phyloP scores from a whole-genome alignment of 53 echinoderm and acorn worm species.

The Hippasteria phrygiana region DNA sequence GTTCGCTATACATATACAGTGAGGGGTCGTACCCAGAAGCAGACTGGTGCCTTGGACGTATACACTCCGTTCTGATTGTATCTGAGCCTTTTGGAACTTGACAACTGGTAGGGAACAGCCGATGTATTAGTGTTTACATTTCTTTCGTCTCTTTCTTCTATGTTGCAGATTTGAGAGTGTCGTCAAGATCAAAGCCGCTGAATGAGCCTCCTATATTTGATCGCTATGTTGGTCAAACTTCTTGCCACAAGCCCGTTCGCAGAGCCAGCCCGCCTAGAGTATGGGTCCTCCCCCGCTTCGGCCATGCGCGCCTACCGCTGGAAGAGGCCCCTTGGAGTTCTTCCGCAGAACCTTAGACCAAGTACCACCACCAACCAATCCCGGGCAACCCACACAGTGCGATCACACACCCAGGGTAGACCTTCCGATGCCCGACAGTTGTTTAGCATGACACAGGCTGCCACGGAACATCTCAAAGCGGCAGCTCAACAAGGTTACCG shows the following conservation, averaged over 20 bases:
- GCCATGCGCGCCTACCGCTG: conserved; percentile 41
- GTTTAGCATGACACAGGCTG: conserved; percentile 36
- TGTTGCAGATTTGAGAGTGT: neutral
- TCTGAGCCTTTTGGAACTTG: neutral
- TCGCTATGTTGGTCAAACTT: conserved; percentile 30
- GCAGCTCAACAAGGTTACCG: conserved; percentile 28
- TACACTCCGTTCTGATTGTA: too few relatives aligned
- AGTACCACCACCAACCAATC: neutral
- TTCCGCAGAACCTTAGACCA: conserved; percentile 28
- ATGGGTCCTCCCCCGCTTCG: conserved; percentile 13
- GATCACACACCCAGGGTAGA: neutral
- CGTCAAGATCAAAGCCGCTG: neutral
- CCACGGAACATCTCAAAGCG: conserved; percentile 12
- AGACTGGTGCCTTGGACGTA: too few relatives aligned
- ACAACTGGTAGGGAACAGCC: neutral
- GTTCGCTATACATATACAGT: too few relatives aligned
- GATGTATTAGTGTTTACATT: neutral
- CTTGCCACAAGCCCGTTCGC: conserved; percentile 50
- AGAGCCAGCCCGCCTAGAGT: conserved; percentile 37
- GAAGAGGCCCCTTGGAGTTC: conserved; percentile 47
- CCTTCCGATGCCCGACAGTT: conserved; percentile 16
- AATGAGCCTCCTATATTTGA: neutral
- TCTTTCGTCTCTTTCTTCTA: neutral
- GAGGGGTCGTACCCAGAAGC: too few relatives aligned
- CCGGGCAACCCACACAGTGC: neutral